phyloP scores from a whole-genome alignment of 2,888 invertebrate species.

The Drosophila robusta region DNA sequence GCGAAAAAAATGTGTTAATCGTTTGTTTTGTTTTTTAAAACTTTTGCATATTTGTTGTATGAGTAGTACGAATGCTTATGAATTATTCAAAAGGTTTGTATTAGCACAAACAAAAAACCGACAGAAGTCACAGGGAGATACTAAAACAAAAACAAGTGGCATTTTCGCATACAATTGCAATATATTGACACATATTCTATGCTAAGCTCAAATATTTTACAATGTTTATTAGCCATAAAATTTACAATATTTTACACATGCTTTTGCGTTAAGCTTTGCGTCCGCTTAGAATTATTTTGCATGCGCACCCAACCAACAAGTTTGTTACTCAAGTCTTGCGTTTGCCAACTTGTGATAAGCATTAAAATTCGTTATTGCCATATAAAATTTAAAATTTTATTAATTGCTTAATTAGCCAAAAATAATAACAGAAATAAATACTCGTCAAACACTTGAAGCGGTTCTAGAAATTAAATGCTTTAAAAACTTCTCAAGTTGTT shows the following conservation, averaged over 20 bases:
- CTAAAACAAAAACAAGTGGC: constrained; percentile 37
- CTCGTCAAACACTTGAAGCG: neutral
- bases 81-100: constrained; percentile 68
- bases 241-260: constrained; percentile 18
- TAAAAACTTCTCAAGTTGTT: constrained; percentile 24
- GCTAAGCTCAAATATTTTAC: constrained; percentile 10
- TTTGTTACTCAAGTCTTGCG: constrained; percentile 50
- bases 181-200: constrained; percentile 13
- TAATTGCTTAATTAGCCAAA: constrained; percentile 19
- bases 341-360: constrained; percentile 26
- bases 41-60: constrained; percentile 33
- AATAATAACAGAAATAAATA: constrained; percentile 1
- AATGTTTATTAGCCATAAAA: constrained; percentile 13
- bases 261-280: neutral
- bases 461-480: constrained; percentile 19
- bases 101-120: constrained; percentile 33
- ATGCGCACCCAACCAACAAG: constrained; percentile 19
- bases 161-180: constrained; percentile 26
- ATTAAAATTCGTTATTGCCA: constrained; percentile 18
- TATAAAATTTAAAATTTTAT: constrained; percentile 22
- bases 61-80: constrained; percentile 44
- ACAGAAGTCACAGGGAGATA: constrained; percentile 22
- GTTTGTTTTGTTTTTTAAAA: constrained; percentile 49
- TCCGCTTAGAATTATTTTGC: neutral
- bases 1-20: constrained; percentile 68